A percentile compares a stretch with the other conserved stretches of the same genome.
Evolutionary conservation across 2,888 invertebrate species (phyloP).

Genomic region (Pristionchus japonicus): DNA sequence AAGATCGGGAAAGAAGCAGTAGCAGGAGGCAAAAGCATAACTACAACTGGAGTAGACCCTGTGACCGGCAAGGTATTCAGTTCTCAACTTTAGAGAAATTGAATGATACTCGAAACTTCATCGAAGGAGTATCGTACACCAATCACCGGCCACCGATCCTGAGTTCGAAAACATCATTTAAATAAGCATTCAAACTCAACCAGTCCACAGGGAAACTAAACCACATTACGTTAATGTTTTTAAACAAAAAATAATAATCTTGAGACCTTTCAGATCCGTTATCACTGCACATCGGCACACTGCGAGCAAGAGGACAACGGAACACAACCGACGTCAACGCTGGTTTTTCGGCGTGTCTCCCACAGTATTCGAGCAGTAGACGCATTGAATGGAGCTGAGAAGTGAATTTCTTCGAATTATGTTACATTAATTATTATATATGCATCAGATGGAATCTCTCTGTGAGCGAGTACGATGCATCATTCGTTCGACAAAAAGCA

Average conservation of each 20-base stretch:
- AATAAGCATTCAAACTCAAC: too few relatives aligned
- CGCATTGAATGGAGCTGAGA: conserved; percentile 87
- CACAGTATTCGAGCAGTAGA: conserved; percentile 92
- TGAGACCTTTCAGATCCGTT: conserved; percentile 54
- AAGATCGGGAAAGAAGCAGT: conserved; percentile 82
- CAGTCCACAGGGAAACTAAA: too few relatives aligned
- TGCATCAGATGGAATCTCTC: conserved; percentile 65
- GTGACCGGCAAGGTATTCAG: conserved; percentile 82
- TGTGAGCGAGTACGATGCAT: conserved; percentile 57
- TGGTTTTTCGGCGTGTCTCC: conserved; percentile 87
- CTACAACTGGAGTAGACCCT: conserved; percentile 88
- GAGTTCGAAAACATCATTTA: neutral
- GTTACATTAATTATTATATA: neutral
- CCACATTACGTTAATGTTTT: neutral
- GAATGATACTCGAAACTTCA: too few relatives aligned
- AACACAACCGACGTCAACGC: conserved; percentile 78
- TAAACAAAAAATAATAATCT: too few relatives aligned
- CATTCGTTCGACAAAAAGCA: conserved; percentile 38
- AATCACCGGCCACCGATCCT: neutral
- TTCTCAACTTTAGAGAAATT: neutral
- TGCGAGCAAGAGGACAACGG: conserved; percentile 53
- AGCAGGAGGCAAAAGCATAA: conserved; percentile 86
- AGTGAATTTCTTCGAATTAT: conserved; percentile 77
- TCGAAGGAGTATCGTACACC: too few relatives aligned
- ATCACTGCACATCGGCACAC: conserved; percentile 58